Conservation (phyloP, 2,113 vertebrate species). For the Nymphicus hollandicus region DNA sequence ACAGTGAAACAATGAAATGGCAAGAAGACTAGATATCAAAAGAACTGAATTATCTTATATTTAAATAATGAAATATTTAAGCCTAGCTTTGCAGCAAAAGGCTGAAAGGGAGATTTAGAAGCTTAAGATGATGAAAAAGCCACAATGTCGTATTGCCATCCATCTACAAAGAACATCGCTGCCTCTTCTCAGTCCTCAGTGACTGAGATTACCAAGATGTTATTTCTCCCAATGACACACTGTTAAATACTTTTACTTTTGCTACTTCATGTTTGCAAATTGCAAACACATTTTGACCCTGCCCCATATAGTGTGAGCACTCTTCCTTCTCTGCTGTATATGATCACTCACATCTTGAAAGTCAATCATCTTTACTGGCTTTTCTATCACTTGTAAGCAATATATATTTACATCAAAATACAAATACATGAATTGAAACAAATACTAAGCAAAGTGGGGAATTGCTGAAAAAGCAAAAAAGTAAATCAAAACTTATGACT, state of each 20-base stretch:
- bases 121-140: neutral
- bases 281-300: neutral
- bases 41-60: neutral
- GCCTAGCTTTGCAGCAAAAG: neutral
- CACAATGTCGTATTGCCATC: neutral
- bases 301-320: neutral
- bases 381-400: neutral
- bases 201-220: neutral
- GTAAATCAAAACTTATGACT: neutral
- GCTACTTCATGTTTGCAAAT: neutral
- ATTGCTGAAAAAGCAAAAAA: neutral
- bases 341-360: neutral
- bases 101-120: neutral
- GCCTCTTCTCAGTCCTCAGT: neutral
- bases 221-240: neutral
- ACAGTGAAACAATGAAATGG: neutral
- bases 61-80: conserved; percentile 20
- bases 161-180: neutral
- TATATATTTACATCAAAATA: neutral
- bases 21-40: neutral
- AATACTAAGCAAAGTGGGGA: neutral
- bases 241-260: neutral
- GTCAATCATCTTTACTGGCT: neutral
- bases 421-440: neutral
- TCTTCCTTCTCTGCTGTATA: neutral